Conservation (phyloP, 2,797 vertebrate genomes). For the Chromis chromis region DNA sequence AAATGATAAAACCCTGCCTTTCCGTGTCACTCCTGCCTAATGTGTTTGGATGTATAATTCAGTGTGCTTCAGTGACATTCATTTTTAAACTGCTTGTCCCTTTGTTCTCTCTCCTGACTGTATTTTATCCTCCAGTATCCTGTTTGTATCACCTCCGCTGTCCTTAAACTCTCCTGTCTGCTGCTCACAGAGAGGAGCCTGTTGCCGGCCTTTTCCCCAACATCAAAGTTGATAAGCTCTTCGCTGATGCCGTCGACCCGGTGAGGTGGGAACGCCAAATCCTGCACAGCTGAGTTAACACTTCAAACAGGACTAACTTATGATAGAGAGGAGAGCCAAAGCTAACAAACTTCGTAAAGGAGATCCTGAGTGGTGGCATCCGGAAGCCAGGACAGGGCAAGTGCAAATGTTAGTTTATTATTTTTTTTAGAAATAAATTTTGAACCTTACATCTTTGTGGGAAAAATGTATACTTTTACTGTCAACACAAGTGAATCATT, state of each 20-base stretch:
- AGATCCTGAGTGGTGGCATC: neutral
- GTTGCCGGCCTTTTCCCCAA: slow-evolving; percentile 29
- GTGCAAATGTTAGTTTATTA: neutral
- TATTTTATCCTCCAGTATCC: slow-evolving; percentile 25
- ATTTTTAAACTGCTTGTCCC: slow-evolving; percentile 35
- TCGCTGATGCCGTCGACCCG: slow-evolving; percentile 27
- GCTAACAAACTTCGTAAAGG: slow-evolving; percentile 7
- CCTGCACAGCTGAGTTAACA: slow-evolving; percentile 75
- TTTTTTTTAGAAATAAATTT: neutral
- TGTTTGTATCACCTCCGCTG: slow-evolving; percentile 16
- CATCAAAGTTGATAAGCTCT: slow-evolving; percentile 65
- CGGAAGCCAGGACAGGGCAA: neutral
- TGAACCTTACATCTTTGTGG: neutral
- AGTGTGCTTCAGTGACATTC: slow-evolving; percentile 18
- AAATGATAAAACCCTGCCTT: neutral
- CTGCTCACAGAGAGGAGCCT: slow-evolving; percentile 26
- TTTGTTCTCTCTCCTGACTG: slow-evolving; percentile 10
- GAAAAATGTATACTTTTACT: neutral
- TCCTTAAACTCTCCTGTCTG: slow-evolving; percentile 41
- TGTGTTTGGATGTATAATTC: slow-evolving; percentile 36
- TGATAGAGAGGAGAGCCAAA: slow-evolving; percentile 2
- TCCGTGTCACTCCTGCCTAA: neutral
- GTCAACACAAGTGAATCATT: neutral
- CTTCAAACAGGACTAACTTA: slow-evolving; percentile 34
- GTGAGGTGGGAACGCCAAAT: slow-evolving; percentile 53